Conservation (phyloP, 2,888 invertebrate genomes). For the Diaperis boleti region DNA sequence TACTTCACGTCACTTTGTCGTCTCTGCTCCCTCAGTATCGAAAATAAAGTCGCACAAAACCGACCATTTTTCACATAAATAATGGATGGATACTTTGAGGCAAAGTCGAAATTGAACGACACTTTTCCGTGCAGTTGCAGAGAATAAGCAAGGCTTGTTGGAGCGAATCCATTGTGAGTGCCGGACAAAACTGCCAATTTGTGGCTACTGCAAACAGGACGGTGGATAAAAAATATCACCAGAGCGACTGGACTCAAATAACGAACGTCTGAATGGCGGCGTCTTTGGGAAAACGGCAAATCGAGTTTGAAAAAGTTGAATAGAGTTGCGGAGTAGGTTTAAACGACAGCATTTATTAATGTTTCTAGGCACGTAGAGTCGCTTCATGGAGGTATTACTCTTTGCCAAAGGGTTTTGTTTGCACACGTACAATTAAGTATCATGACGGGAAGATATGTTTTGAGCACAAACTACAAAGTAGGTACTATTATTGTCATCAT, state of each 20-base stretch:
- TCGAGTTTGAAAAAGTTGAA: slow-evolving; percentile 3
- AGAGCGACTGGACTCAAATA: neutral
- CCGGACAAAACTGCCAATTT: slow-evolving; percentile 19
- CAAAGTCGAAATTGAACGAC: neutral
- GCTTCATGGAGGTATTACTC: neutral
- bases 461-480: too few relatives aligned
- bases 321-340: neutral
- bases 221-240: slow-evolving; percentile 5
- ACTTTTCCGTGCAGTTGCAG: neutral
- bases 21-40: slow-evolving; percentile 5
- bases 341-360: slow-evolving; percentile 8
- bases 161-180: slow-evolving; percentile 5
- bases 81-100: neutral
- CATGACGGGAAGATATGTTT: too few relatives aligned
- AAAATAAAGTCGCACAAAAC: slow-evolving; percentile 12
- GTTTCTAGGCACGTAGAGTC: slow-evolving; percentile 11
- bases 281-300: slow-evolving; percentile 3
- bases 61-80: slow-evolving; percentile 10
- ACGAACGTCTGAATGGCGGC: neutral
- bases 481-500: too few relatives aligned
- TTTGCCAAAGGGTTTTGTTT: neutral
- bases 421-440: neutral
- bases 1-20: slow-evolving; percentile 15
- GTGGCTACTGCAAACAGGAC: slow-evolving; percentile 8
- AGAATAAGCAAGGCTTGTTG: neutral